Evolutionary conservation across 2,797 vertebrate species (phyloP).

Genomic region (Halcyon chelicuti): DNA sequence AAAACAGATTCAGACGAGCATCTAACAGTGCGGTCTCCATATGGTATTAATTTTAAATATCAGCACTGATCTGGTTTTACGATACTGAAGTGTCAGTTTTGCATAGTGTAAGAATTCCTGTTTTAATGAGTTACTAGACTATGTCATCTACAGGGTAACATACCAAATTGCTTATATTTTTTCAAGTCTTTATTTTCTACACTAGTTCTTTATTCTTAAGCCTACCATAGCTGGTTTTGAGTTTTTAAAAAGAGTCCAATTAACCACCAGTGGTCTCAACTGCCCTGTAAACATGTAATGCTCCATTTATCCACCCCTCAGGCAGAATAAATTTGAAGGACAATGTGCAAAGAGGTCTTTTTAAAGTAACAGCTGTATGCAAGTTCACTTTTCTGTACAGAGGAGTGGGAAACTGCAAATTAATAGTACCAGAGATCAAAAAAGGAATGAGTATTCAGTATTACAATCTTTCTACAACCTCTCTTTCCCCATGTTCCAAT

Average conservation of each 20-base stretch:
- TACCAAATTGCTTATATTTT: not conserved
- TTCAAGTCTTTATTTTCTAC: not conserved
- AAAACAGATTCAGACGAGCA: not conserved
- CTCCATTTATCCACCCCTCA: not conserved
- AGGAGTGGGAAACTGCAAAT: too few relatives aligned
- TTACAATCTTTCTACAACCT: too few relatives aligned
- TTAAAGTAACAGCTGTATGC: too few relatives aligned
- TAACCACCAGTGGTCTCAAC: not conserved
- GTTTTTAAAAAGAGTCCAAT: not conserved
- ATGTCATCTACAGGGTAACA: not conserved
- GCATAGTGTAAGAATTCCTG: not conserved
- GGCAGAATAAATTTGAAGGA: not conserved
- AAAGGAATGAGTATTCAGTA: too few relatives aligned
- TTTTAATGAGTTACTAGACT: not conserved
- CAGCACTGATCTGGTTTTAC: not conserved
- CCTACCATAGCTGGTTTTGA: not conserved
- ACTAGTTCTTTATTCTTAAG: not conserved
- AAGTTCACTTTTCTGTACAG: too few relatives aligned
- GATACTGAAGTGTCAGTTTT: not conserved
- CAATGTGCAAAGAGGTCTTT: not conserved
- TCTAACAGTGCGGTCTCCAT: not conserved
- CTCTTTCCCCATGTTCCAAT: too few relatives aligned
- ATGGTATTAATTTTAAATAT: not conserved
- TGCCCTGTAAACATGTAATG: not conserved
- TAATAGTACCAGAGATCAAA: too few relatives aligned